Evolutionary conservation across 2,797 vertebrate species (phyloP).

Genomic region (Ctenopoma kingsleyae): DNA sequence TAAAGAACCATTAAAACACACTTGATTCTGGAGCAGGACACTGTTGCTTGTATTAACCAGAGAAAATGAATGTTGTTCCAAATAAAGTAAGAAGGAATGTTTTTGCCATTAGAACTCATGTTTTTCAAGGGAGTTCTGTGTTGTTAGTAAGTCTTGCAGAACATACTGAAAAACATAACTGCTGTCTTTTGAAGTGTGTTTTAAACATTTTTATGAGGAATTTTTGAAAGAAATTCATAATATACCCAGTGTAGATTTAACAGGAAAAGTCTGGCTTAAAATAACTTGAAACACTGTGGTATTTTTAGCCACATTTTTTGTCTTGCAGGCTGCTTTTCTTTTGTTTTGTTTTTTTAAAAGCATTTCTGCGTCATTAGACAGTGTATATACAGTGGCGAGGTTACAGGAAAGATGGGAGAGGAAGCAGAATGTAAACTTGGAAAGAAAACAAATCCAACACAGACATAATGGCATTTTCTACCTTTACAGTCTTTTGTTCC

Average conservation of each 20-base stretch:
- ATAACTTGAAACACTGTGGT: neutral
- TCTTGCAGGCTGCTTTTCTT: neutral
- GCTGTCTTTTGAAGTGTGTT: neutral
- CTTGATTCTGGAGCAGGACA: conserved; percentile 12
- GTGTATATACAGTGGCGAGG: conserved; percentile 19
- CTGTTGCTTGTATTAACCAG: neutral
- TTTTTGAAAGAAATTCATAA: neutral
- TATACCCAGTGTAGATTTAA: neutral
- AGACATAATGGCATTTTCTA: conserved; percentile 21
- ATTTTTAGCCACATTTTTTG: conserved; percentile 6
- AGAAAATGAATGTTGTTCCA: conserved; percentile 22
- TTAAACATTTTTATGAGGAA: neutral
- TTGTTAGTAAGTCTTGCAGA: neutral
- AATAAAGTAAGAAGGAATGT: conserved; percentile 5
- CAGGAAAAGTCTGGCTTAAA: neutral
- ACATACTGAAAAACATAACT: neutral
- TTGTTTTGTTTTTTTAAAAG: neutral
- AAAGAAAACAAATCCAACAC: conserved; percentile 17
- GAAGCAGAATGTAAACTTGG: conserved; percentile 47
- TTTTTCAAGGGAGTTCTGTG: too few species aligned
- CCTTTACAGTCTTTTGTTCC: conserved; percentile 17
- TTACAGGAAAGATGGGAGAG: conserved; percentile 17
- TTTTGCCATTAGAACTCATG: neutral
- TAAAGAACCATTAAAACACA: conserved; percentile 14
- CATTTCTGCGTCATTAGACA: conserved; percentile 34